Evolutionary conservation across 2,888 invertebrate genomes (phyloP), one percentile per base, ranked within the genome.

Genomic region (Cataglyphis rosenhaueri): DNA sequence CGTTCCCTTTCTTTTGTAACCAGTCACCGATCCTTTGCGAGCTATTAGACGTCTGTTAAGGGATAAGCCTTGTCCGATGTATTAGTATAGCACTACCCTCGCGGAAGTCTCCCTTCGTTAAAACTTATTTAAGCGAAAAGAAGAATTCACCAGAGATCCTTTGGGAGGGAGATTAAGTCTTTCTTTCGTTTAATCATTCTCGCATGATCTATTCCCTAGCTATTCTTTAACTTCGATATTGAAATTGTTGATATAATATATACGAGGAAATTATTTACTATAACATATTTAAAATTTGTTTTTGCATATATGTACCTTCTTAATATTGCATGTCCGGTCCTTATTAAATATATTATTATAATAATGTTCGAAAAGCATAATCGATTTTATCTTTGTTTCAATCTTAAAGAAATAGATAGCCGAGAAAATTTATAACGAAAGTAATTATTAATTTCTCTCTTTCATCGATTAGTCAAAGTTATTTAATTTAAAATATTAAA

Each of bases 21-120:
- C 64, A 35, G 12, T 21, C n/a, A 32, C 4, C 68, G 25, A 75
- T 87, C 84, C 82, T 88, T 81, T 85, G 87, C 82, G 86, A 88
- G 85, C 90, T 88, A 91, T 91, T 90, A 91, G 89, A 90, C 85
- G 87, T 89, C 90, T 85, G 90, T 92, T 91, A 91, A 90, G 89
- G 90, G 90, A 92, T 91, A 91, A 92, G 89, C 88, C 90, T 90
- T 88, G 87, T 87, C 89, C 88, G 90, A 89, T 86, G 90, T 89
- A 89, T 91, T 89, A 88, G 86, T 81, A 79, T 83, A 88, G 82
- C 86, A 62, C 84, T 73, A 87, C 85, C 83, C 88, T 85, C 85
- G 35, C 29, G 25, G 74, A 57, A 76, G 73, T 64, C 78, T 83
- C 79, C 85, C 90, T 90, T 90, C 90, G 89, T 90, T 90, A 90